Evolutionary conservation across 2,888 invertebrate species (phyloP).

Genomic region (Steinernema scapterisci): DNA sequence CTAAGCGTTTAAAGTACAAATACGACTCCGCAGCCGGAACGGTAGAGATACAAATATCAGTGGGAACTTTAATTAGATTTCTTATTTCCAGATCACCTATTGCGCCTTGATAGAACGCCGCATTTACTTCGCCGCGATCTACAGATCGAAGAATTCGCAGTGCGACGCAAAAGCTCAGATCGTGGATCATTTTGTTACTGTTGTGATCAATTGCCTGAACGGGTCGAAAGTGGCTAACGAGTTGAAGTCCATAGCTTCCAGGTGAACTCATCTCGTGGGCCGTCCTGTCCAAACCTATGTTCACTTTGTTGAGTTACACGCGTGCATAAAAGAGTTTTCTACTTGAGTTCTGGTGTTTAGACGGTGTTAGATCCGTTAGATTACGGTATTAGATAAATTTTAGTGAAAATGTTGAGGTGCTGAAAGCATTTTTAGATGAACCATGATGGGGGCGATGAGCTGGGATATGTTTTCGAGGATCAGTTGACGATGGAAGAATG

Average conservation of each 20-base stretch:
- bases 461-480: not conserved
- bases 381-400: too few relatives aligned
- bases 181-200: not conserved
- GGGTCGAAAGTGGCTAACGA: constrained; percentile 18
- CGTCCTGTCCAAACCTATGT: not conserved
- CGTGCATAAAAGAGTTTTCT: too few relatives aligned
- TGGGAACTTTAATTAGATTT: not conserved
- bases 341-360: too few relatives aligned
- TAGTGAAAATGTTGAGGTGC: too few relatives aligned
- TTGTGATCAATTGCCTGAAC: not conserved
- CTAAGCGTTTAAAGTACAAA: not conserved
- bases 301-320: too few relatives aligned
- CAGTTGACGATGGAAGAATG: not conserved
- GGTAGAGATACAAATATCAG: not conserved
- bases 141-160: not conserved
- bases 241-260: not conserved
- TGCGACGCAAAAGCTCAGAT: not conserved
- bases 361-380: too few relatives aligned
- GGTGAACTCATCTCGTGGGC: not conserved
- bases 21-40: not conserved
- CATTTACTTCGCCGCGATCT: constrained; percentile 1
- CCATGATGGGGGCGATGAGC: not conserved
- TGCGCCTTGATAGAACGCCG: not conserved
- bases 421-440: not conserved
- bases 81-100: constrained; percentile 7